phyloP scores from a whole-genome alignment of 2,797 vertebrate genomes.

The Acrocephalus scirpaceus region DNA sequence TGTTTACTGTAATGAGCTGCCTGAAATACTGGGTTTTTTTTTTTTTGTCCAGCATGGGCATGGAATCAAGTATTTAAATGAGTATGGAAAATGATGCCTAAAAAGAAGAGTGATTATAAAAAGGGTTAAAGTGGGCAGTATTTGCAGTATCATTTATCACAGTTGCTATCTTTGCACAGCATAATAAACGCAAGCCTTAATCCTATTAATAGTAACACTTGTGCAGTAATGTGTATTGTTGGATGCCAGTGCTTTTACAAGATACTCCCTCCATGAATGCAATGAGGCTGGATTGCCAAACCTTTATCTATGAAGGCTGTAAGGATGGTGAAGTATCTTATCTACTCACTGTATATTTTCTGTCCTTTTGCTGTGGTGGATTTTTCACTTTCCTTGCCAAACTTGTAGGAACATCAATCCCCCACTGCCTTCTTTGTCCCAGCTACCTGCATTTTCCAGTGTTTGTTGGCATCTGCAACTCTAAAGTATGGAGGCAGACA shows the following conservation, averaged over 20 bases:
- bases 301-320: neutral
- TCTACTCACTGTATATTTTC: neutral
- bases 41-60: neutral
- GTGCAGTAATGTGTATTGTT: neutral
- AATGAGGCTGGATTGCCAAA: neutral
- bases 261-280: neutral
- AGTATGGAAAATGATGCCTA: neutral
- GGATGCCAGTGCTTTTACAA: neutral
- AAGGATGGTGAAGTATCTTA: neutral
- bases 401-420: neutral
- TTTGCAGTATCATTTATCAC: neutral
- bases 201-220: neutral
- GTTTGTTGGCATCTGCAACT: neutral
- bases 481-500: neutral
- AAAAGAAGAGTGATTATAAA: neutral
- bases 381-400: constrained; percentile 2
- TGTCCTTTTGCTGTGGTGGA: neutral
- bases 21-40: neutral
- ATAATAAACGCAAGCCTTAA: neutral
- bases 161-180: neutral
- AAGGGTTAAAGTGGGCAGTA: neutral
- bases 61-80: neutral
- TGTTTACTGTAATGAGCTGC: neutral
- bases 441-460: neutral
- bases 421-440: neutral